Base-by-base conservation (phyloP, 2,888 invertebrate species). In the Lymantria dispar region DNA sequence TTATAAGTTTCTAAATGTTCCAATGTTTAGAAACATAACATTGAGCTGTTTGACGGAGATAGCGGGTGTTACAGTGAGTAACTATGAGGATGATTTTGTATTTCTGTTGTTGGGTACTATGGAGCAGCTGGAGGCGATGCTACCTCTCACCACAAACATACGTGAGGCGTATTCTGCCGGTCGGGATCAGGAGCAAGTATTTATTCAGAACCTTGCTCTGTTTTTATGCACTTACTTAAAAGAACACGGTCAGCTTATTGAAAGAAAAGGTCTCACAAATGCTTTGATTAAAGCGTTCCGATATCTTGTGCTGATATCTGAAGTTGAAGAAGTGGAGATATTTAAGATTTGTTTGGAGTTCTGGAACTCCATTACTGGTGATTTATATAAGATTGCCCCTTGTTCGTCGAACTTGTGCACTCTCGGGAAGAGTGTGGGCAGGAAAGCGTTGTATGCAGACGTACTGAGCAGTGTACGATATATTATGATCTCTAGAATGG, bases 301-400 rank as follows among this genome's bases (percentile, higher is more conserved):
- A 64, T 98, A 98, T 80, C 93, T 98, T 66, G 96, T 98, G 8
- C 92, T 98, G 74, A 98, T 98, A 82, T 99, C 99, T 11, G 98
- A 98, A 91, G 99, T 99, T 2, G 99, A 99, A 67, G 99, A 99
- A 82, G 98, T 98, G 0, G 99, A 99, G 92, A 98, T 99, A 58
- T 99, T 99, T 85, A 99, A 99, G 92, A 99, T 99, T 64, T 99
- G 99, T 77, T 91, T 99, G 60, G 99, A 99, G 83, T 99, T 98
- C 87, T 99, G 99, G 99, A 98, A 98, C 88, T 95, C 95, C 56
- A 92, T 99, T 58, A 95, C 98, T 30, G 94, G 97, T 54, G 98
- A 98, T 81, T 92, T 99, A 68, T 99, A 99, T 81, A 95, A 96
- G 77, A 96, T 97, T 76, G 95, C 94, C 71, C 96, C 97, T 22